phyloP scores from a whole-genome alignment of 1,140 invertebrate genomes.

The Sminthurinus signatus region DNA sequence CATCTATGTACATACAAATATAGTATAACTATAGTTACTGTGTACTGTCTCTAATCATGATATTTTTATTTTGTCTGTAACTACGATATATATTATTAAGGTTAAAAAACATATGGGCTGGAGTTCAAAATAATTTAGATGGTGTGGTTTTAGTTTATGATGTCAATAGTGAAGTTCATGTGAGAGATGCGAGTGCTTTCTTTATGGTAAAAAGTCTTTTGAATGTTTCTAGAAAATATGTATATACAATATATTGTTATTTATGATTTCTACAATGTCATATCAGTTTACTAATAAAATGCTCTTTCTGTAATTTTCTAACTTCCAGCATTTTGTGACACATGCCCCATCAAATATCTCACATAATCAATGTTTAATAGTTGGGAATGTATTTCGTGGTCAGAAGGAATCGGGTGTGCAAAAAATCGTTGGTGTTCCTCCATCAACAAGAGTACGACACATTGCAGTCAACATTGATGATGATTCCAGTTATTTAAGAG shows the following conservation, averaged over 20 bases:
- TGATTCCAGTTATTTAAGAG: constrained; percentile 27
- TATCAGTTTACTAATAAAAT: too few species aligned
- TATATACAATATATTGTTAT: too few species aligned
- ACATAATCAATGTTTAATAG: constrained; percentile 25
- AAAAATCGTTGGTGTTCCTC: constrained; percentile 29
- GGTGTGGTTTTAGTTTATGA: constrained; percentile 37
- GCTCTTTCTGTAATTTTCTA: too few species aligned
- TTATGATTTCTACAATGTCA: too few species aligned
- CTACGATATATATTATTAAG: too few species aligned
- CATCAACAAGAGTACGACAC: constrained; percentile 20
- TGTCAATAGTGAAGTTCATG: constrained; percentile 30
- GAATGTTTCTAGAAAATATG: too few species aligned
- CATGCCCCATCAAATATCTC: constrained; percentile 29
- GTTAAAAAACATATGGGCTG: constrained; percentile 37
- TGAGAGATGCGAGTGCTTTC: constrained; percentile 27
- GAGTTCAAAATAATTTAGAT: constrained; percentile 34
- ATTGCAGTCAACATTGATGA: constrained; percentile 38
- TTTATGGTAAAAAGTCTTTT: too few species aligned
- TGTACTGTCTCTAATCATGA: background rate
- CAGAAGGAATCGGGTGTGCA: constrained; percentile 25
- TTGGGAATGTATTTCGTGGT: constrained; percentile 37
- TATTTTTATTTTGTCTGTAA: too few species aligned
- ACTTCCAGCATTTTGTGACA: constrained; percentile 36
- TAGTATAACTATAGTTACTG: background rate
- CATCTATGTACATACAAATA: background rate